Conservation (phyloP, 2,113 vertebrate genomes). For the Genyomyrus donnyi region DNA sequence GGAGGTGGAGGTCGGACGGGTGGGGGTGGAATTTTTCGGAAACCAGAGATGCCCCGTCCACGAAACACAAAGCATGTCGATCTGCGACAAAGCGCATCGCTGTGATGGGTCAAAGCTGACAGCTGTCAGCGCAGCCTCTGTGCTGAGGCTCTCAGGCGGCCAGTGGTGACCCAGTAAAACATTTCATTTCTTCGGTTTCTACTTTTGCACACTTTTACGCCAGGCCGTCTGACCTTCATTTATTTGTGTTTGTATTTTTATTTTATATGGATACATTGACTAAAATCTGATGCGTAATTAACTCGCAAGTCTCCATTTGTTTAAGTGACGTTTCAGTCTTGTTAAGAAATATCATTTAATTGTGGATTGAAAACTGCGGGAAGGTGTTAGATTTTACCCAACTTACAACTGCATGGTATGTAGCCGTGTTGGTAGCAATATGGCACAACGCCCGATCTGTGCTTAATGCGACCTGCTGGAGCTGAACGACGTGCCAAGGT, state of each 20-base stretch:
- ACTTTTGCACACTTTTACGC: background rate
- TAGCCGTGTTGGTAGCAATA: background rate
- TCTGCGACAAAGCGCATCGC: slow-evolving; percentile 36
- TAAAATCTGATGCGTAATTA: background rate
- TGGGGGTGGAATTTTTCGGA: slow-evolving; percentile 27
- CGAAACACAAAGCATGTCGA: slow-evolving; percentile 29
- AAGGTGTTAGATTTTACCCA: background rate
- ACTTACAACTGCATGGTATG: background rate
- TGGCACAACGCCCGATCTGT: background rate
- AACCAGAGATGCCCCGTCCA: slow-evolving; percentile 36
- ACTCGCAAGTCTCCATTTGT: slow-evolving; percentile 11
- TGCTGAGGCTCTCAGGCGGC: background rate
- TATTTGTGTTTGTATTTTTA: background rate
- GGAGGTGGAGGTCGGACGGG: background rate
- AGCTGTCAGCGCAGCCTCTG: slow-evolving; percentile 19
- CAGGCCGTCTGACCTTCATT: background rate
- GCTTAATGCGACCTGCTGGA: background rate
- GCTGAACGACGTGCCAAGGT: background rate
- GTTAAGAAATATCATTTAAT: background rate
- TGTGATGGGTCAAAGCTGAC: slow-evolving; percentile 32
- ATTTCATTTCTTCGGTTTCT: background rate
- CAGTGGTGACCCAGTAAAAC: background rate
- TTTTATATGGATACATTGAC: background rate
- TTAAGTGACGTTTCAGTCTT: background rate
- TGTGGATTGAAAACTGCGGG: background rate